phyloP scores from a whole-genome alignment of 2,113 vertebrate species.

The Cariama cristata region DNA sequence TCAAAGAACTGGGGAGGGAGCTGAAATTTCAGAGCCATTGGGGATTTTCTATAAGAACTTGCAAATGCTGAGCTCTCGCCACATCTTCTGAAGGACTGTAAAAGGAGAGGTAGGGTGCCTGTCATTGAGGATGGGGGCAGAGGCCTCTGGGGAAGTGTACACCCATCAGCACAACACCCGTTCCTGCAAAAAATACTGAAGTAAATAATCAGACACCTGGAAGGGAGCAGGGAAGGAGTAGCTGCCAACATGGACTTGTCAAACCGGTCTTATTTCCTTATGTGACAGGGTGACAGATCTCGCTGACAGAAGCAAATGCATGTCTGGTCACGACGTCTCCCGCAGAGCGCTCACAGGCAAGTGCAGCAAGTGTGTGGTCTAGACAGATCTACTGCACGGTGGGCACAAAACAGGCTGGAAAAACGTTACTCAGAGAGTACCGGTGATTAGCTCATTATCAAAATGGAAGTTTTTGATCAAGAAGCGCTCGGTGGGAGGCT shows the following conservation, averaged over 20 bases:
- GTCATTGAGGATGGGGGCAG: not conserved
- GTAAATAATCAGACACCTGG: constrained; percentile 30
- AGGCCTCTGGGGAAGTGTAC: not conserved
- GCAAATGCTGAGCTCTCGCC: not conserved
- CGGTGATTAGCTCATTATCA: not conserved
- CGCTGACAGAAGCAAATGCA: constrained; percentile 40
- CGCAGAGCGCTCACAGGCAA: not conserved
- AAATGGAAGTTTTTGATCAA: constrained; percentile 9
- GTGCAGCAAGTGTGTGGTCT: constrained; percentile 36
- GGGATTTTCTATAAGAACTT: not conserved
- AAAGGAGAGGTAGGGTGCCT: not conserved
- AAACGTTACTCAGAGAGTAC: not conserved
- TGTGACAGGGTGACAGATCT: constrained; percentile 65
- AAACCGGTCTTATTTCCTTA: not conserved
- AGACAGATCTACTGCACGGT: not conserved
- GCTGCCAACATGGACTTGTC: constrained; percentile 44
- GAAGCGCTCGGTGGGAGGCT: not conserved
- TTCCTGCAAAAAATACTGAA: not conserved
- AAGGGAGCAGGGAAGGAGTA: constrained; percentile 11
- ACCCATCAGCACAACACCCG: not conserved
- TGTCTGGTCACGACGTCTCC: constrained; percentile 42
- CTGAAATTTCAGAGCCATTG: not conserved
- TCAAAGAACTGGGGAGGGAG: not conserved
- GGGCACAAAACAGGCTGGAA: constrained; percentile 5
- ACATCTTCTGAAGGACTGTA: not conserved